phyloP scores from a whole-genome alignment of 2,888 invertebrate species.

The Andricus curvator region DNA sequence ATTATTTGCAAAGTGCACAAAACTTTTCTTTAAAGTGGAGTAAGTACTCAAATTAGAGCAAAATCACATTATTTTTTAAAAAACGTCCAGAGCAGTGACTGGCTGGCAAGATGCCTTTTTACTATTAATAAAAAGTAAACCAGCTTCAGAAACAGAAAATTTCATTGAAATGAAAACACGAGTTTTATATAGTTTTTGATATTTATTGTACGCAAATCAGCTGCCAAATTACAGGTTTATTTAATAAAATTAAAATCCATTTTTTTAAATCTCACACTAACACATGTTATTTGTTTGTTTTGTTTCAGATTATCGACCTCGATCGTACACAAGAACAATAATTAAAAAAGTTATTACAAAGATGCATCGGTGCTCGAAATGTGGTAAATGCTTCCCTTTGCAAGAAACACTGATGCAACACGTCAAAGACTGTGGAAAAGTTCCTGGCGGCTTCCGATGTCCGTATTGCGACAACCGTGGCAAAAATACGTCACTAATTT shows the following conservation, averaged over 20 bases:
- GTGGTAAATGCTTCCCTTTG: constrained; percentile 68
- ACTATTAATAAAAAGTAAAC: no score
- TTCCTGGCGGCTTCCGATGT: constrained; percentile 68
- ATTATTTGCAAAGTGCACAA: no score
- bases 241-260: neutral
- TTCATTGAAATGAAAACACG: no score
- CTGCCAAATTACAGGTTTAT: no score
- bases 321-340: neutral
- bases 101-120: no score
- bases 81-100: no score
- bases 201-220: no score
- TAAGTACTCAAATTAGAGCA: no score
- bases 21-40: no score
- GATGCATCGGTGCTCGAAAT: constrained; percentile 65
- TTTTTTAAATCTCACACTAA: neutral
- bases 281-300: neutral
- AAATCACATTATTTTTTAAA: no score
- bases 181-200: no score
- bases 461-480: constrained; percentile 68
- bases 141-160: no score
- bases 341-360: constrained; percentile 19
- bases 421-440: constrained; percentile 71
- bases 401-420: constrained; percentile 69
- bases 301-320: constrained; percentile 7
- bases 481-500: constrained; percentile 67